These are phyloP conservation scores for Vulpes vulpes DNA, from an alignment of 2,113 vertebrate genomes.

Conservation along the genomic window DNA sequence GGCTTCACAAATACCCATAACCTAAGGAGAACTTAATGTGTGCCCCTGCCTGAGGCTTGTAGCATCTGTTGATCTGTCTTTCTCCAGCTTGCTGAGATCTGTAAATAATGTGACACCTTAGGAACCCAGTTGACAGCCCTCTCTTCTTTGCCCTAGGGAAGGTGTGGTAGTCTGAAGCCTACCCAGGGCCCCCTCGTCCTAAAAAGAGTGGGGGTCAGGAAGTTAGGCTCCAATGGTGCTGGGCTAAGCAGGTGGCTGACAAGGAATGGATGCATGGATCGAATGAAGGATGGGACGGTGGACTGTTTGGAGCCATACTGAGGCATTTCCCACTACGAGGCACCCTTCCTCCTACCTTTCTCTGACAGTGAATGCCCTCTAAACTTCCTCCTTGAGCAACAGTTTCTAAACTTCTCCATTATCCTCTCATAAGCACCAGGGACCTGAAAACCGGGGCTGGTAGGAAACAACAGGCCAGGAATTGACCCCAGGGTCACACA, in stretches of 20 bases:
- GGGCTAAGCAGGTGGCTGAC: background rate
- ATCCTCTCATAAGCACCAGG: background rate
- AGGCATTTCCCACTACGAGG: background rate
- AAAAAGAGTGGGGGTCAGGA: background rate
- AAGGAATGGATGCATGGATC: background rate
- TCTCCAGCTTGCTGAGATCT: background rate
- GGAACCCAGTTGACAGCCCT: background rate
- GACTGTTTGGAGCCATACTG: background rate
- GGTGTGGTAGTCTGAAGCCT: background rate
- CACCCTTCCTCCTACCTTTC: conserved; percentile 27
- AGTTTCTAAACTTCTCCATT: background rate
- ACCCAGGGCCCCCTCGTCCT: background rate
- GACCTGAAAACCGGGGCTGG: background rate
- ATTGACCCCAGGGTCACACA: background rate
- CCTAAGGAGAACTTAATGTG: background rate
- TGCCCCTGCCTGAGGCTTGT: background rate
- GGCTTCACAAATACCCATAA: background rate
- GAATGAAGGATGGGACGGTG: background rate
- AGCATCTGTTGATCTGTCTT: background rate
- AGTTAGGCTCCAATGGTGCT: background rate
- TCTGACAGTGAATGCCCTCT: background rate
- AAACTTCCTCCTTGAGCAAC: conserved; percentile 47
- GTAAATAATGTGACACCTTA: background rate
- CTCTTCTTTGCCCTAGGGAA: background rate
- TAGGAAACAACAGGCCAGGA: conserved; percentile 14